Evolutionary conservation across 2,113 vertebrate species (phyloP).

Genomic region (Arothron firmamentum): DNA sequence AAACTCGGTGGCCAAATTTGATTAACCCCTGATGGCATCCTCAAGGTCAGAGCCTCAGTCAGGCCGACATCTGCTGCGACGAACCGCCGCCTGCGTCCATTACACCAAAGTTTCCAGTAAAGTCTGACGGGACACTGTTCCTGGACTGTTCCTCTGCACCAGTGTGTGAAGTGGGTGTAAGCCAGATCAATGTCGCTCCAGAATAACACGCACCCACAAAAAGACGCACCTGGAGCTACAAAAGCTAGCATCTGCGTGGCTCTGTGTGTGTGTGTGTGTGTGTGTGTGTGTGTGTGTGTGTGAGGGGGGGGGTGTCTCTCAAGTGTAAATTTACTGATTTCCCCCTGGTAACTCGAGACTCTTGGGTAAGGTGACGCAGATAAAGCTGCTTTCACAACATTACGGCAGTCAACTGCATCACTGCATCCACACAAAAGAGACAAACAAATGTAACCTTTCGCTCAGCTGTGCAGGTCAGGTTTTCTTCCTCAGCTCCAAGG

Average conservation of each 20-base stretch:
- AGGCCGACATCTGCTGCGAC: constrained; percentile 32
- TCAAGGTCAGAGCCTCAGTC: constrained; percentile 35
- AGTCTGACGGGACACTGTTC: constrained; percentile 23
- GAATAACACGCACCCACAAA: constrained; percentile 56
- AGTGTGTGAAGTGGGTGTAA: constrained; percentile 38
- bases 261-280: no score
- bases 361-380: constrained; percentile 26
- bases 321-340: constrained; percentile 31
- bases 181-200: constrained; percentile 46
- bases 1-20: neutral
- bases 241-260: constrained; percentile 17
- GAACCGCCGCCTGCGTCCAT: constrained; percentile 29
- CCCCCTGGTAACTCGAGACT: constrained; percentile 20
- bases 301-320: no score
- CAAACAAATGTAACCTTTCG: neutral
- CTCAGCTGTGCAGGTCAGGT: neutral
- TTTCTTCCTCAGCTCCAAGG: no score
- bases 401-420: constrained; percentile 2
- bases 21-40: neutral
- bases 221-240: constrained; percentile 42
- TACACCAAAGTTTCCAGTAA: constrained; percentile 33
- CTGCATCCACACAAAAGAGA: neutral
- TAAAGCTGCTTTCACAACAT: constrained; percentile 26
- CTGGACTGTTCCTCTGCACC: constrained; percentile 41
- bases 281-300: no score